phyloP scores from a whole-genome alignment of 1,140 invertebrate species.

The Drosophila elegans region DNA sequence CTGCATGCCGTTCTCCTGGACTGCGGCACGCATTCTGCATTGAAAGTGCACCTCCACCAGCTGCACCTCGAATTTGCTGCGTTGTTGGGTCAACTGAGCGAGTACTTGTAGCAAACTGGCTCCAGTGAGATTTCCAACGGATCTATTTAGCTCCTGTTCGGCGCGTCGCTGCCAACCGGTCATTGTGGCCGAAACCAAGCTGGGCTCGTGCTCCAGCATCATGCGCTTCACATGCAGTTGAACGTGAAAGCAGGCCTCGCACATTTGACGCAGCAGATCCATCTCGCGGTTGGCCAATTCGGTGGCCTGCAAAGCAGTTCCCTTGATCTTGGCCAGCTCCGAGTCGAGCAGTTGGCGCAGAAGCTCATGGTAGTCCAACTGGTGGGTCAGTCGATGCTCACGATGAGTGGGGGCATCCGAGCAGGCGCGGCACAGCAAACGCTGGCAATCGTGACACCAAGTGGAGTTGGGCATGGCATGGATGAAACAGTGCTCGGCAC shows the following conservation, averaged over 20 bases:
- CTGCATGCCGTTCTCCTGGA: conserved; percentile 44
- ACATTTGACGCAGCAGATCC: conserved; percentile 88
- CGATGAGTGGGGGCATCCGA: conserved; percentile 88
- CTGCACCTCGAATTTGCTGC: conserved; percentile 2
- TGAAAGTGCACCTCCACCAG: conserved; percentile 17
- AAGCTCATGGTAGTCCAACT: conserved; percentile 89
- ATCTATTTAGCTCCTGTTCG: conserved; percentile 88
- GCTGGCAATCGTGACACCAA: conserved; percentile 90
- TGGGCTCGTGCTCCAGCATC: conserved; percentile 85
- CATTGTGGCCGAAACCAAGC: conserved; percentile 87
- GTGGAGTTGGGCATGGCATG: conserved; percentile 90
- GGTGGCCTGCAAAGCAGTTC: conserved; percentile 88
- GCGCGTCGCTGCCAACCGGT: conserved; percentile 85
- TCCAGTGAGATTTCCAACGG: conserved; percentile 87
- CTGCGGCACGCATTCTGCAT: conserved; percentile 15
- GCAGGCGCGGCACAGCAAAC: conserved; percentile 88
- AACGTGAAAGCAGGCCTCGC: conserved; percentile 86
- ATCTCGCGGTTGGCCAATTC: conserved; percentile 88
- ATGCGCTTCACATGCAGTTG: conserved; percentile 82
- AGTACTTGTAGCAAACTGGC: conserved; percentile 88
- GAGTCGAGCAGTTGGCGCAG: conserved; percentile 87
- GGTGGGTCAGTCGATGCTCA: conserved; percentile 88
- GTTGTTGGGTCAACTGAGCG: conserved; percentile 86
- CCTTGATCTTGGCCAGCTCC: conserved; percentile 85
- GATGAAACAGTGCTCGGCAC: conserved; percentile 88